Conservation (phyloP, 2,113 vertebrate species). For the mouse (Mus musculus) region GRCm39 chr1:185499501-185500000, state of each 20-base stretch:
- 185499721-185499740: constrained; percentile 67
- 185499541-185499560: constrained; percentile 89
- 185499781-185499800: constrained; percentile 68
- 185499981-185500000: constrained; percentile 52
- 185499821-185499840: constrained; percentile 58
- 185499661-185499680: constrained; percentile 86
- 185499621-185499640: constrained; percentile 85
- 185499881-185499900: not conserved
- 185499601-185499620: constrained; percentile 87
- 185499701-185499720: constrained; percentile 79
- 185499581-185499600: constrained; percentile 89
- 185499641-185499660: constrained; percentile 85
- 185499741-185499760: constrained; percentile 50
- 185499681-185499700: constrained; percentile 85
- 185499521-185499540: constrained; percentile 88
- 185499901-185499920: not conserved
- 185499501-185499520: constrained; percentile 86
- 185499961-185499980: constrained; percentile 44
- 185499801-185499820: constrained; percentile 68
- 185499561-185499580: constrained; percentile 90
- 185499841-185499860: constrained; percentile 31
- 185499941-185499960: constrained; percentile 18
- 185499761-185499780: not conserved
- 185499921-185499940: constrained; percentile 17
- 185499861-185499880: constrained; percentile 55